Evolutionary conservation across 2,797 vertebrate species (phyloP), one percentile per base, ranked within the genome.

Genomic region (Muraenolepis orangiensis): DNA sequence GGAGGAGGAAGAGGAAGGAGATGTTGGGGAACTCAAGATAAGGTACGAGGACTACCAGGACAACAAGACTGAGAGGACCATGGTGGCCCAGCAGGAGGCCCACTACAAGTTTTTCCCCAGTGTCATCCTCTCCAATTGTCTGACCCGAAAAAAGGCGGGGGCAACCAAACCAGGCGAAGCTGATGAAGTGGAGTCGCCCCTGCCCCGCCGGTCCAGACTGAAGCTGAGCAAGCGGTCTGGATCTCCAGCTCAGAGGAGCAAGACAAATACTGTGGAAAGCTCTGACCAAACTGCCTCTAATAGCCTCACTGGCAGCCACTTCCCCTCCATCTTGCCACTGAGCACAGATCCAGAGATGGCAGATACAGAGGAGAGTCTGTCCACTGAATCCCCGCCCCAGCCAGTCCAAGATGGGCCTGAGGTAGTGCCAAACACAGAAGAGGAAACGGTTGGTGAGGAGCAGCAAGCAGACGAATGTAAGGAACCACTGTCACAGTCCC

Each of bases 91-190:
- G 85, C 97, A 98, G 92, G 96, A 96, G 88, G 96, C 96, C 13
- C 97, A 99, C 91, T 99, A 99, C 82, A 98, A 98, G 92, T 99
- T 99, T 88, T 99, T 99, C 80, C 98, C 98, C 42, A 99, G 96
- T 68, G 97, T 99, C 81, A 97, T 99, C 81, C 96, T 99, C 86
- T 99, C 98, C 73, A 99, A 99, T 86, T 99, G 98, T 90, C 95
- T 99, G 74, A 95, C 88, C 74, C 94, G 96, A 82, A 99, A 97
- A 83, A 95, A 94, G 85, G 75, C 86, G 28, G 85, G 80, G 0
- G 76, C 72, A 78, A 92, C 89, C 84, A 94, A 93, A 79, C 71
- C 76, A 0, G 14, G 67, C 0, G 93, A 94, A 20, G 12, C 82
- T n/a, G 91, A 91, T 31, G 96, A 95, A 78, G 75, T 93, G 20